These are phyloP conservation scores for Butorides virescens DNA, from an alignment of 2,113 vertebrate species.

Conservation along the genomic window DNA sequence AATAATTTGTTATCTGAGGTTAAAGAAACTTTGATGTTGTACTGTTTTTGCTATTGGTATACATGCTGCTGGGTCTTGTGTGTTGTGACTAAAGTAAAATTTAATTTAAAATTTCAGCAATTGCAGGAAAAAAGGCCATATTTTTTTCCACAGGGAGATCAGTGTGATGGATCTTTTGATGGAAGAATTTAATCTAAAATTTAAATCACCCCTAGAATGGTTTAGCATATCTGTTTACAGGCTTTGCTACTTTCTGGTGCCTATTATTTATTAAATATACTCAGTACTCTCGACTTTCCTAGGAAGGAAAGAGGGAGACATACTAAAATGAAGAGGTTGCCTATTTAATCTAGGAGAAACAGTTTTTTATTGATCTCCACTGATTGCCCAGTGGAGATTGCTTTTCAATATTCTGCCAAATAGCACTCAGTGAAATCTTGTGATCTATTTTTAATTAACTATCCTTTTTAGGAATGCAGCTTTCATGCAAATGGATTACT, in stretches of 20 bases:
- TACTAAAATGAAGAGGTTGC: not conserved
- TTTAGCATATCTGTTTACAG: not conserved
- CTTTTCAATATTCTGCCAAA: not conserved
- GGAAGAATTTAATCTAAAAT: not conserved
- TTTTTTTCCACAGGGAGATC: not conserved
- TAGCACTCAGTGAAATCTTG: not conserved
- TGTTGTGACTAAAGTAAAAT: not conserved
- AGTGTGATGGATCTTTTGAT: not conserved
- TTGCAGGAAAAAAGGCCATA: not conserved
- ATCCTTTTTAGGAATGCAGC: not conserved
- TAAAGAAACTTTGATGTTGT: not conserved
- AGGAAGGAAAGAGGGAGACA: not conserved
- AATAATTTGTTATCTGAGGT: not conserved
- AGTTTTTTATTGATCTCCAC: too few relatives aligned
- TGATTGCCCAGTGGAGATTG: not conserved
- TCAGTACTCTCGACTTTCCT: not conserved
- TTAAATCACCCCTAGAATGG: not conserved
- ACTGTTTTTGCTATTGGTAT: not conserved
- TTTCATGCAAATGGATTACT: not conserved
- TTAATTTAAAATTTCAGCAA: not conserved
- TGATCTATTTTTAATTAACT: constrained; percentile 2
- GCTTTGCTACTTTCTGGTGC: not conserved
- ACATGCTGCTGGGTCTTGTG: fast-evolving
- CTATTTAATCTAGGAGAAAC: not conserved
- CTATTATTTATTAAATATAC: not conserved